A percentile compares a stretch with the other conserved stretches of the same genome.
Evolutionary conservation across 92 coral and sea anemone genomes (phyloP).

Genomic region (Micromussa lordhowensis): DNA sequence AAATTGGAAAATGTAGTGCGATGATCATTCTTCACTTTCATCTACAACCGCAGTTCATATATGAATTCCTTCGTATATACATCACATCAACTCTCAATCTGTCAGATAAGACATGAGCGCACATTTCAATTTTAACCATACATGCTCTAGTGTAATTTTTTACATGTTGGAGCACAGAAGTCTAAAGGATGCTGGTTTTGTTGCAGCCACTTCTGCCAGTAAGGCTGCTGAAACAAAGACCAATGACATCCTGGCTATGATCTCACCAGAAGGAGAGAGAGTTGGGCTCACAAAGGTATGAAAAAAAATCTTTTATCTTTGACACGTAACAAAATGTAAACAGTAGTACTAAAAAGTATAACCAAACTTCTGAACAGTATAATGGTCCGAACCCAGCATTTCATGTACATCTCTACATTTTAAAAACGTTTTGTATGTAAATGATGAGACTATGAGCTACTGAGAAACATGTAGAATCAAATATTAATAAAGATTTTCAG

Average conservation of each 20-base stretch:
- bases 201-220: conserved; percentile 87
- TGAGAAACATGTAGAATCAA: neutral
- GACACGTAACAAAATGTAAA: neutral
- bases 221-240: conserved; percentile 91
- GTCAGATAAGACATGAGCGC: neutral
- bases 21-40: too few species aligned
- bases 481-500: too few species aligned
- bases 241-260: conserved; percentile 98
- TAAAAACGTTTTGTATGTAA: neutral
- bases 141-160: neutral
- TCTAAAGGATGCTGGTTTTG: neutral
- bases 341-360: neutral
- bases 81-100: too few species aligned
- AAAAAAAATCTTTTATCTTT: neutral
- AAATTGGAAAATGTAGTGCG: too few species aligned
- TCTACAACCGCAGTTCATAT: too few species aligned
- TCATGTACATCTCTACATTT: neutral
- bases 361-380: too few species aligned
- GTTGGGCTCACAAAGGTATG: conserved; percentile 91
- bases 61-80: too few species aligned
- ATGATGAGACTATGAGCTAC: neutral
- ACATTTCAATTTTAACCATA: neutral
- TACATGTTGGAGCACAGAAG: neutral
- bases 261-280: conserved; percentile 96
- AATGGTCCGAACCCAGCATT: neutral